Evolutionary conservation across 2,797 vertebrate genomes (phyloP).

Genomic region (Enteromius unitaeniatus): DNA sequence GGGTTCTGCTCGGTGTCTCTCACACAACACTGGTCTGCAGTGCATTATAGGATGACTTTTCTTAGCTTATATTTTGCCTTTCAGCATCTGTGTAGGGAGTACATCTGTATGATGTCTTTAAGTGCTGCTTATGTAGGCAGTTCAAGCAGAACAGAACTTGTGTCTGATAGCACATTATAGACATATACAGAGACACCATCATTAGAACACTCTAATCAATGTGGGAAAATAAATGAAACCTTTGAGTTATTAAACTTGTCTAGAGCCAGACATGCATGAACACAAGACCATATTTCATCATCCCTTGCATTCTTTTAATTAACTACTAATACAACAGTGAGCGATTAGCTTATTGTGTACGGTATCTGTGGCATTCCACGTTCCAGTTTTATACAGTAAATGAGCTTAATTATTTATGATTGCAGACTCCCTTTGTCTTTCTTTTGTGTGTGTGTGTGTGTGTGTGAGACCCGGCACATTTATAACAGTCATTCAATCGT

Average conservation of each 20-base stretch:
- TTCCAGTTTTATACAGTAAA: conserved; percentile 57
- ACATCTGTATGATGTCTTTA: not conserved
- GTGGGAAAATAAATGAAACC: conserved; percentile 53
- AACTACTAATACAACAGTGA: conserved; percentile 46
- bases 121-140: not conserved
- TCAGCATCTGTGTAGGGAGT: not conserved
- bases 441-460: conserved; percentile 27
- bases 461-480: conserved; percentile 38
- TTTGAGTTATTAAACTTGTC: conserved; percentile 48
- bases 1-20: not conserved
- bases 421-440: conserved; percentile 48
- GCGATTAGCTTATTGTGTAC: conserved; percentile 52
- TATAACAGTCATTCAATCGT: conserved; percentile 55
- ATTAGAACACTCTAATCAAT: conserved; percentile 51
- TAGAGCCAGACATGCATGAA: conserved; percentile 48
- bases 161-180: not conserved
- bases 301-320: conserved; percentile 47
- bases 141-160: not conserved
- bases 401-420: conserved; percentile 63
- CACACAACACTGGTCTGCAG: not conserved
- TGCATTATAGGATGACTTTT: not conserved
- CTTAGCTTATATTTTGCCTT: not conserved
- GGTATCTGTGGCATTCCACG: conserved; percentile 47
- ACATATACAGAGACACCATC: conserved; percentile 39
- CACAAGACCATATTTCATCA: conserved; percentile 52